These are phyloP conservation scores for Pipistrellus pipistrellus DNA, from an alignment of 2,797 vertebrate genomes.

Conservation along the genomic window DNA sequence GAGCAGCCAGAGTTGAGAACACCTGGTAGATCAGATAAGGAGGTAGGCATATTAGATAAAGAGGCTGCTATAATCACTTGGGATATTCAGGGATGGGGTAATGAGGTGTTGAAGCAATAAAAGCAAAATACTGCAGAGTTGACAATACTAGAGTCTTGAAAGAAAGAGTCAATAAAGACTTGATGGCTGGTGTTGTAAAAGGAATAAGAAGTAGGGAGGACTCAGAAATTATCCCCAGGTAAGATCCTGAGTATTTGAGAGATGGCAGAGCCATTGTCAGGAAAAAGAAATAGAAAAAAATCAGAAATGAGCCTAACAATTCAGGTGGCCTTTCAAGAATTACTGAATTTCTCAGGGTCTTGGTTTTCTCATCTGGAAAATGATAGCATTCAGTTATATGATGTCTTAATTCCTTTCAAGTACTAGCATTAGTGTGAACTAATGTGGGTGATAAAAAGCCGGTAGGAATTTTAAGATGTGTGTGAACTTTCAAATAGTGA, in stretches of 20 bases:
- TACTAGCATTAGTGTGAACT: neutral
- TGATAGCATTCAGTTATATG: neutral
- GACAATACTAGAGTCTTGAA: neutral
- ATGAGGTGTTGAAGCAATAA: neutral
- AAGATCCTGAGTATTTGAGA: neutral
- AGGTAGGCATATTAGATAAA: neutral
- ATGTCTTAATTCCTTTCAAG: neutral
- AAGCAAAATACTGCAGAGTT: neutral
- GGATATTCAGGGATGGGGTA: neutral
- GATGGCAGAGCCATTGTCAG: neutral
- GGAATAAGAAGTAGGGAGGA: neutral
- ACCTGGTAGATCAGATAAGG: neutral
- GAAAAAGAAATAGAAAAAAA: neutral
- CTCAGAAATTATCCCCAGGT: neutral
- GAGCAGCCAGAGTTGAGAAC: neutral
- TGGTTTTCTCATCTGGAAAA: neutral
- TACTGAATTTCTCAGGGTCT: neutral
- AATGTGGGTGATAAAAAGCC: neutral
- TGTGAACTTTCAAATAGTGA: neutral
- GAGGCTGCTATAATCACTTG: neutral
- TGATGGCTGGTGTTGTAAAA: neutral
- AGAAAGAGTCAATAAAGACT: neutral
- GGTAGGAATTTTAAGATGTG: neutral
- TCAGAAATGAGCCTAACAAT: neutral
- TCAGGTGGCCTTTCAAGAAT: neutral